These are phyloP conservation scores for Enteromius argenteus DNA, from an alignment of 2,797 vertebrate genomes.

Conservation along the genomic window DNA sequence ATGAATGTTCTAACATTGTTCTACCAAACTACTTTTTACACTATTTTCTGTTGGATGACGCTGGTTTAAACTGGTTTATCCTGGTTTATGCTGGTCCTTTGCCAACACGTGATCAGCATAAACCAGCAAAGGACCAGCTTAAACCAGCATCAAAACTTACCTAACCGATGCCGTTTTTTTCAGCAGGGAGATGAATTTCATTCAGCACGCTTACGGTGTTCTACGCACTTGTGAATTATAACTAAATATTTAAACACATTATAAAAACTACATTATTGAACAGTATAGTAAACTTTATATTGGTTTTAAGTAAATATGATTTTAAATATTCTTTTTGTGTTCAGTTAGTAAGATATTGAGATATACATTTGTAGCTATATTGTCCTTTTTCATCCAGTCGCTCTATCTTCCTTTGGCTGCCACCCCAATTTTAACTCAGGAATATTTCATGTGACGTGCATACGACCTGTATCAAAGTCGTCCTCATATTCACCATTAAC, in stretches of 20 bases:
- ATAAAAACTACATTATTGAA: neutral
- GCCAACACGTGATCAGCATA: too few relatives aligned
- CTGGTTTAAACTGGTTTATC: too few relatives aligned
- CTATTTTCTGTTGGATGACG: too few relatives aligned
- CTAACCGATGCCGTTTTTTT: too few relatives aligned
- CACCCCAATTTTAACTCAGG: neutral
- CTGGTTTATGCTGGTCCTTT: too few relatives aligned
- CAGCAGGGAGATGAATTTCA: neutral
- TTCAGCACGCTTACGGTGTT: neutral
- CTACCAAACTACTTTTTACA: neutral
- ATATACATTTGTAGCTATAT: neutral
- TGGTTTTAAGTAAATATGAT: neutral
- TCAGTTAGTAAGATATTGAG: neutral
- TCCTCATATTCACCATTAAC: constrained; percentile 52
- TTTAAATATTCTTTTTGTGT: neutral
- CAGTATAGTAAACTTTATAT: neutral
- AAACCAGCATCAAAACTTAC: too few relatives aligned
- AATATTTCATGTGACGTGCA: constrained; percentile 56
- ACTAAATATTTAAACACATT: neutral
- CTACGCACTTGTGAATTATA: neutral
- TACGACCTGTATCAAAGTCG: constrained; percentile 59
- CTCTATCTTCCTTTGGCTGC: neutral
- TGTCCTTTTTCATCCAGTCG: constrained; percentile 14
- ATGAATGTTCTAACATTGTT: neutral
- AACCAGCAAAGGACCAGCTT: too few relatives aligned